Evolutionary conservation across 92 coral and sea anemone species (phyloP).

Genomic region (Metridium senile): DNA sequence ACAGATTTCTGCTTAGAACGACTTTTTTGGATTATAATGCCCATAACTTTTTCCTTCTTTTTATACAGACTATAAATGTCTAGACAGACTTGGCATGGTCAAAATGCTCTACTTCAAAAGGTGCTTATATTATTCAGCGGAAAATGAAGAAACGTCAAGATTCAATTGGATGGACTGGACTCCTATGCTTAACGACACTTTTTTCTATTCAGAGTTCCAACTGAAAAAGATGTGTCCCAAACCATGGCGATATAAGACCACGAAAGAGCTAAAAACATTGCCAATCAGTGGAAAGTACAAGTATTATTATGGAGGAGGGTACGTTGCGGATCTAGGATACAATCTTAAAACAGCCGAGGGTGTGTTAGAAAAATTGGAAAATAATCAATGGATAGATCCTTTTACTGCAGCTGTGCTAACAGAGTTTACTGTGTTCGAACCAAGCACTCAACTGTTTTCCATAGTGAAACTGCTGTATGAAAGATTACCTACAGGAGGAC

Average conservation of each 20-base stretch:
- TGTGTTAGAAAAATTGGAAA: conserved; percentile 42
- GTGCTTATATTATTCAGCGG: conserved; percentile 58
- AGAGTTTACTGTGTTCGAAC: conserved; percentile 79
- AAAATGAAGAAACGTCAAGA: conserved; percentile 53
- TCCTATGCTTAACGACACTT: conserved; percentile 55
- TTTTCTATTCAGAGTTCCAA: conserved; percentile 51
- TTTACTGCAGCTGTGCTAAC: conserved; percentile 63
- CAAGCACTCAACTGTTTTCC: conserved; percentile 70
- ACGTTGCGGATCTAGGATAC: conserved; percentile 81
- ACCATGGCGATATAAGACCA: conserved; percentile 69
- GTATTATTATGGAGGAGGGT: conserved; percentile 76
- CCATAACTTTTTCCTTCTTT: too few relatives aligned
- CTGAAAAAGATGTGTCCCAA: conserved; percentile 61
- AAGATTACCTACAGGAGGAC: conserved; percentile 72
- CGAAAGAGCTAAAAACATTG: conserved; percentile 50
- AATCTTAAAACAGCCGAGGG: conserved; percentile 53
- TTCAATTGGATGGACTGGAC: conserved; percentile 72
- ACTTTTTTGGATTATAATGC: too few relatives aligned
- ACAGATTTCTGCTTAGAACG: too few relatives aligned
- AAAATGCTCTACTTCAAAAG: conserved; percentile 32
- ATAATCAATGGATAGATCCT: conserved; percentile 67
- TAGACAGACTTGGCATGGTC: not conserved
- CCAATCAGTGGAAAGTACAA: conserved; percentile 46
- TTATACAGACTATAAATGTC: conserved; percentile 40
- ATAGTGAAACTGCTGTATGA: conserved; percentile 64